Evolutionary conservation across 2,797 vertebrate species (phyloP), one percentile per base, ranked within the genome.

Genomic region (Graptemys geographica): DNA sequence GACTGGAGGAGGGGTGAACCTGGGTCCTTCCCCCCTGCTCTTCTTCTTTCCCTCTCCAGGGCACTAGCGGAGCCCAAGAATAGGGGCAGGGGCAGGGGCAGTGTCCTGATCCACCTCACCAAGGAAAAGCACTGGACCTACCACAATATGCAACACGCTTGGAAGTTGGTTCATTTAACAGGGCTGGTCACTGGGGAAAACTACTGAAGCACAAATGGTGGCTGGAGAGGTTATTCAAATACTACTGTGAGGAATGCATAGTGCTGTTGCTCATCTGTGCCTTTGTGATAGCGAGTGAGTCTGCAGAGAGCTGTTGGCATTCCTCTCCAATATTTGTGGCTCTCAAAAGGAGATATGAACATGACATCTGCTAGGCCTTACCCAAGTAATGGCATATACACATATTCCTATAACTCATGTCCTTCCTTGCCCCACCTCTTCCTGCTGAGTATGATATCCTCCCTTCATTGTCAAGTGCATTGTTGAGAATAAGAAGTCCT

Each of bases 401-500:
- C 82, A 2, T 8, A 5, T 81, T 83, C 93, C n/a, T 84, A 1
- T 76, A 21, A n/a, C 4, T 0, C 6, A 25, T 90, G 11, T 62
- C 5, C 41, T 33, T 57, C 11, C 2, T 85, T 88, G 59, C 88
- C 51, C 51, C 51, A 44, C 59, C 2, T 41, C 33, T 59, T 44
- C 15, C 33, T 44, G 1, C 69, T 80, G 31, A 59, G 89, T 91
- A 91, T 5, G 1, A 5, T 80, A 15, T 86, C 8, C 6, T 84
- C 89, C 4, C 0, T 27, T 5, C 18, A 85, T 1, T 85, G 5
- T 74, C 16, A 92, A 74, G 13, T 49, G 3, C 6, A 52, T 19
- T 0, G 28, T 8, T 62, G 59, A 62, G 0, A 90, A 1, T 0
- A 0, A 88, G 5, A 3, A 87, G 1, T 6, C 84, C 89, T 81